phyloP scores from a whole-genome alignment of 2,113 vertebrate genomes.

The Cisticola juncidis region DNA sequence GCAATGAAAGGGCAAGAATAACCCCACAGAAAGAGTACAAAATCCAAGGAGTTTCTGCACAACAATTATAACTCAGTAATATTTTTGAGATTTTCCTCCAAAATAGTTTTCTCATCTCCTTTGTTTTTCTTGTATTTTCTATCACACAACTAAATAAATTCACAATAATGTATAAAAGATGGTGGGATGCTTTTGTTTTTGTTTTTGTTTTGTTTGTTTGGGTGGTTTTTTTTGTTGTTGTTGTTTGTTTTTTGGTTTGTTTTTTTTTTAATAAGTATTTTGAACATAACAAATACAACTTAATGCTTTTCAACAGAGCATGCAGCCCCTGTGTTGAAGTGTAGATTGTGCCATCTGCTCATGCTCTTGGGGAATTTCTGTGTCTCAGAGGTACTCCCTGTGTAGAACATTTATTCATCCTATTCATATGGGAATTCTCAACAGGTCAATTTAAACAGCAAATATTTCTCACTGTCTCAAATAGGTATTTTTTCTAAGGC shows the following conservation, averaged over 20 bases:
- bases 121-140: background rate
- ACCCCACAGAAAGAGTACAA: background rate
- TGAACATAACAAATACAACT: background rate
- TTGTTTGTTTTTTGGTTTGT: too few species aligned
- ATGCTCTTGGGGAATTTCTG: background rate
- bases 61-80: rapidly evolving
- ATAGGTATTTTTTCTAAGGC: background rate
- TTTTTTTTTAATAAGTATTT: background rate
- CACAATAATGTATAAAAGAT: background rate
- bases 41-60: background rate
- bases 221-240: too few species aligned
- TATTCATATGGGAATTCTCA: background rate
- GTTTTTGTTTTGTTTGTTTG: too few species aligned
- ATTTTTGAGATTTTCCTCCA: background rate
- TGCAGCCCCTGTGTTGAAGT: background rate
- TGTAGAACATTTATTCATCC: background rate
- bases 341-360: background rate
- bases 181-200: too few species aligned
- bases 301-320: background rate
- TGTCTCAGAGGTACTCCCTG: background rate
- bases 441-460: background rate
- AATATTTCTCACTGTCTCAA: background rate
- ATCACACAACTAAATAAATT: background rate
- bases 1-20: background rate
- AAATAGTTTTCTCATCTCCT: background rate